Evolutionary conservation across 2,888 invertebrate genomes (phyloP).

Genomic region (Plebejus melissa): DNA sequence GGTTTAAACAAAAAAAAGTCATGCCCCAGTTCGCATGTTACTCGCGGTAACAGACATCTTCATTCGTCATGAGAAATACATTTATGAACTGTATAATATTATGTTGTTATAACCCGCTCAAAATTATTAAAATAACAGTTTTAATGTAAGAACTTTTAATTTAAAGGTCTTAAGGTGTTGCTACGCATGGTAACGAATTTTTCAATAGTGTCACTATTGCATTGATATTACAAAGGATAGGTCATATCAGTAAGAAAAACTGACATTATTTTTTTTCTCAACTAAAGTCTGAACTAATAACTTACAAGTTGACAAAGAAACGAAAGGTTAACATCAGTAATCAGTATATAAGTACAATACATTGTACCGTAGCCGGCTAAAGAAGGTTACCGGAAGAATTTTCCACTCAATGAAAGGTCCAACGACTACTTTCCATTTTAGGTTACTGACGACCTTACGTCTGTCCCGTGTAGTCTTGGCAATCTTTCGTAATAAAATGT

Average conservation of each 20-base stretch:
- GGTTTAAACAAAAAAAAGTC: constrained; percentile 4
- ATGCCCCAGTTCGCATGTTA: constrained; percentile 6
- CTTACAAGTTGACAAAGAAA: not conserved
- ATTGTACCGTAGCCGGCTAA: not conserved
- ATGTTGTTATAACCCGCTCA: too few species aligned
- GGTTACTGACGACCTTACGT: constrained; percentile 14
- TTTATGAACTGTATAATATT: not conserved
- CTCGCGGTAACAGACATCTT: not conserved
- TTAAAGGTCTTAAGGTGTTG: not conserved
- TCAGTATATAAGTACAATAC: not conserved
- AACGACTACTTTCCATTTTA: not conserved
- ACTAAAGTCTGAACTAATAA: not conserved
- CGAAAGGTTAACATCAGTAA: not conserved
- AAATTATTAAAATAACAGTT: not conserved
- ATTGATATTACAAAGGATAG: too few species aligned
- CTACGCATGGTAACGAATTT: not conserved
- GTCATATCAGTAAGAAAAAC: too few species aligned
- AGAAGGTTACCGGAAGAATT: constrained; percentile 9
- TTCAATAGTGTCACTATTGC: not conserved
- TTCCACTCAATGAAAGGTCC: constrained; percentile 22
- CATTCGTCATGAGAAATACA: not conserved
- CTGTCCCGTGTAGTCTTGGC: not conserved
- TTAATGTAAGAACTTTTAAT: not conserved
- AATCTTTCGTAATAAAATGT: constrained; percentile 1
- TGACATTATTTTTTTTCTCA: not conserved